Evolutionary conservation across 2,113 vertebrate genomes (phyloP).

Genomic region (Saimiri boliviensis): DNA sequence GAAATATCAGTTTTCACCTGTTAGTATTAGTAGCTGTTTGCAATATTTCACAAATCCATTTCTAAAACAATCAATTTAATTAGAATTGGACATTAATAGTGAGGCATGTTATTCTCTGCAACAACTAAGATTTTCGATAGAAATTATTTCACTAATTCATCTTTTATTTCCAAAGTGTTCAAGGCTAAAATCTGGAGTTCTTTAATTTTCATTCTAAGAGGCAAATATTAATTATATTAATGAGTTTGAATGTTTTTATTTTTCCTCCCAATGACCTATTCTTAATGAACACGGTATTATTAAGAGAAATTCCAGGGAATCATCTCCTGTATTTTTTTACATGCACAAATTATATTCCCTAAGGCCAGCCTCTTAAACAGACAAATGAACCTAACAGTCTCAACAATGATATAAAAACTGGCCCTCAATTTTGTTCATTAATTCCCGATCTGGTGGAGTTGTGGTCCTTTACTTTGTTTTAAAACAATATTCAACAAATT

Average conservation of each 20-base stretch:
- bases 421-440: slow-evolving; percentile 6
- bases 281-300: slow-evolving; percentile 47
- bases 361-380: background rate
- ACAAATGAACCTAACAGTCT: background rate
- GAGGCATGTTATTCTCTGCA: slow-evolving; percentile 13
- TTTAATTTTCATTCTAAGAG: slow-evolving; percentile 42
- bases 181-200: slow-evolving; percentile 36
- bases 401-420: slow-evolving; percentile 48
- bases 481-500: slow-evolving; percentile 59
- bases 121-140: slow-evolving; percentile 17
- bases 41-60: background rate
- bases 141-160: slow-evolving; percentile 50
- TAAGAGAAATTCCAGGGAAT: slow-evolving; percentile 43
- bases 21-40: background rate
- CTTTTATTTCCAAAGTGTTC: slow-evolving; percentile 33
- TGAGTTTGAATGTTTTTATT: slow-evolving; percentile 1
- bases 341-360: slow-evolving; percentile 38
- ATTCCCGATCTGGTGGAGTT: slow-evolving; percentile 10
- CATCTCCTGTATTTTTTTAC: background rate
- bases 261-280: background rate
- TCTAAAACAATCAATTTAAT: slow-evolving; percentile 24
- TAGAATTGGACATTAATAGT: slow-evolving; percentile 30
- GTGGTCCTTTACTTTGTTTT: slow-evolving; percentile 41
- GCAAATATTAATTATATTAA: slow-evolving; percentile 40
- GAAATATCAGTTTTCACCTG: background rate